A percentile compares a stretch with the other conserved stretches of the same genome.
Conservation (phyloP, 2,797 vertebrate genomes). For the Notamacropus eugenii region DNA sequence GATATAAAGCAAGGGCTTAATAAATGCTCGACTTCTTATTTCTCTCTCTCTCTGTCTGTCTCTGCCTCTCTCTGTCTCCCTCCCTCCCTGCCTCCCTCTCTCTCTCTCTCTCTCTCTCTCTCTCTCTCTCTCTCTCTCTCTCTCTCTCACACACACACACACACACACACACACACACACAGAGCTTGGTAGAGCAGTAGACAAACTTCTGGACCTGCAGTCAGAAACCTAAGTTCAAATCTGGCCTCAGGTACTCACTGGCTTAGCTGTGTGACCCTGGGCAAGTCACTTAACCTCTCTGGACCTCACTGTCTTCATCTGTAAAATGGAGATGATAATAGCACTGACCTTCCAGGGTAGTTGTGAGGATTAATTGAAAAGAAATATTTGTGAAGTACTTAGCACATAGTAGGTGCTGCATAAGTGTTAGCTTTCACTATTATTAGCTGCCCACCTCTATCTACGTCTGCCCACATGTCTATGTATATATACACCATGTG, state of each 20-base stretch:
- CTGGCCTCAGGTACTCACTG: background rate
- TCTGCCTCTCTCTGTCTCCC: too few relatives aligned
- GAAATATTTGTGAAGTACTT: background rate
- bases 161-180: too few relatives aligned
- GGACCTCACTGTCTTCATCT: too few relatives aligned
- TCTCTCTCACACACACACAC: too few relatives aligned
- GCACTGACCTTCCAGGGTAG: background rate
- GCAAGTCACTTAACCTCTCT: too few relatives aligned
- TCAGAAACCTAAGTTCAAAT: background rate
- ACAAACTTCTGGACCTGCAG: background rate
- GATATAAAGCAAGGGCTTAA: too few relatives aligned
- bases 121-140: too few relatives aligned
- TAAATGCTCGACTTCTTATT: background rate
- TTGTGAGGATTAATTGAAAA: background rate
- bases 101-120: background rate
- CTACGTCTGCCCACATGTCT: too few relatives aligned
- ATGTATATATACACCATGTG: too few relatives aligned
- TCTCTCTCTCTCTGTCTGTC: background rate
- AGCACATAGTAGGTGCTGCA: background rate
- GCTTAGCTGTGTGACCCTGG: too few relatives aligned
- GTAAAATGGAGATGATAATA: background rate
- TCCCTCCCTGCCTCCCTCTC: too few relatives aligned
- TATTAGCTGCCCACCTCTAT: too few relatives aligned
- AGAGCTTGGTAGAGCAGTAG: background rate
- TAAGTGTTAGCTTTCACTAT: background rate